Conservation (phyloP, 2,113 vertebrate species). For the Nibea albiflora region DNA sequence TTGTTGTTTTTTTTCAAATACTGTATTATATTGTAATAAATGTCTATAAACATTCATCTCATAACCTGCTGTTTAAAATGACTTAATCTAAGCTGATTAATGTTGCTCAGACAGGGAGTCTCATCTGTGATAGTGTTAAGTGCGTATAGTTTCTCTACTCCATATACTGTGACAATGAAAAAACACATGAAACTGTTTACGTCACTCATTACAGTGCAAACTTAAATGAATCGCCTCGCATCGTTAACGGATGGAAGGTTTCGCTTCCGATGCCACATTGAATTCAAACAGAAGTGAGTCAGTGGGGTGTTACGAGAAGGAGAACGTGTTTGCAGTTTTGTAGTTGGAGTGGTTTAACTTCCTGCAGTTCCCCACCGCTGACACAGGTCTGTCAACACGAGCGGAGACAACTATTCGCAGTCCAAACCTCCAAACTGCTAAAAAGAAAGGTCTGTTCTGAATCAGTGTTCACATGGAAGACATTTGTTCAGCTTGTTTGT, state of each 20-base stretch:
- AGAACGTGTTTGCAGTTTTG: slow-evolving; percentile 16
- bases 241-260: not conserved
- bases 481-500: not conserved
- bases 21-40: slow-evolving; percentile 51
- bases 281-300: not conserved
- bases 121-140: slow-evolving; percentile 25
- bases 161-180: slow-evolving; percentile 57
- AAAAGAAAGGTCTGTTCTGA: not conserved
- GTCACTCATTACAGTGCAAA: slow-evolving; percentile 4
- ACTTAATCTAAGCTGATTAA: slow-evolving; percentile 17
- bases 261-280: not conserved
- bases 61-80: slow-evolving; percentile 49
- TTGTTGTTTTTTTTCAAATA: slow-evolving; percentile 45
- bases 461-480: not conserved
- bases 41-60: slow-evolving; percentile 43
- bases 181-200: slow-evolving; percentile 25
- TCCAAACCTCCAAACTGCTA: not conserved
- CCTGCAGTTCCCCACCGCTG: not conserved
- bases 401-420: not conserved
- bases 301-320: not conserved
- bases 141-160: slow-evolving; percentile 28
- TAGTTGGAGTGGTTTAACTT: slow-evolving; percentile 4
- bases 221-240: not conserved
- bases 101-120: slow-evolving; percentile 37
- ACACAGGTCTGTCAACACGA: slow-evolving; percentile 25